Percentiles rank a stretch among this genome's conserved stretches.
Conservation (phyloP, 2,888 invertebrate genomes). For the Eupithecia inturbata region DNA sequence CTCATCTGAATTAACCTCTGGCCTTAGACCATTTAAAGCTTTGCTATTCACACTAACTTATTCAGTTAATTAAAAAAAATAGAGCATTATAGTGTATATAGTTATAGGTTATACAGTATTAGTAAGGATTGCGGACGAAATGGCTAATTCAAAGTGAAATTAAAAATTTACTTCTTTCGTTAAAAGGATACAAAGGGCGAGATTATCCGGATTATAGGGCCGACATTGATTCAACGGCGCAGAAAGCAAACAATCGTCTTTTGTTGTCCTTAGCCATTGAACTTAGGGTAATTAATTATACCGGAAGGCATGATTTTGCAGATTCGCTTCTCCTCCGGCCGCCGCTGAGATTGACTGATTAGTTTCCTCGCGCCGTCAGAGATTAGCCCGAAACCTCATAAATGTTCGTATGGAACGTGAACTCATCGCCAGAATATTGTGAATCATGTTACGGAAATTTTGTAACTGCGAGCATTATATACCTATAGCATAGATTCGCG, state of each 20-base stretch:
- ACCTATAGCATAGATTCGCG: background rate
- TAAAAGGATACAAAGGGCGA: constrained; percentile 76
- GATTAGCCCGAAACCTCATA: constrained; percentile 41
- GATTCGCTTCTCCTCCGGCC: constrained; percentile 69
- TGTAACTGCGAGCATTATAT: background rate
- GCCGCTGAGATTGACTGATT: constrained; percentile 68
- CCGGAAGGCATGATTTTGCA: constrained; percentile 70
- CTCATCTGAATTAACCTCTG: background rate
- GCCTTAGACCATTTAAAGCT: constrained; percentile 7
- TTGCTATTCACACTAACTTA: constrained; percentile 22
- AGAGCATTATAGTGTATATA: too few relatives aligned
- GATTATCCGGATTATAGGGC: constrained; percentile 78
- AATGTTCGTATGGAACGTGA: constrained; percentile 37
- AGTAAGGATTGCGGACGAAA: constrained; percentile 46
- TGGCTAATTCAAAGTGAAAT: constrained; percentile 68
- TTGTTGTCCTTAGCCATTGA: constrained; percentile 76
- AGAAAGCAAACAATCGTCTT: constrained; percentile 80
- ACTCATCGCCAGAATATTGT: constrained; percentile 14
- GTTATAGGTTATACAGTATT: too few relatives aligned
- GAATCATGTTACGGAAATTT: constrained; percentile 1
- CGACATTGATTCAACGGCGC: constrained; percentile 74
- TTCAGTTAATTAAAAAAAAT: constrained; percentile 36
- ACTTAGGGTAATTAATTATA: constrained; percentile 79
- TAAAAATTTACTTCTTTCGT: constrained; percentile 78
- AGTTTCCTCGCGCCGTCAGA: constrained; percentile 51